Evolutionary conservation across 2,113 vertebrate species (phyloP), one percentile per base, ranked within the genome.

Genomic region (Turnix velox): DNA sequence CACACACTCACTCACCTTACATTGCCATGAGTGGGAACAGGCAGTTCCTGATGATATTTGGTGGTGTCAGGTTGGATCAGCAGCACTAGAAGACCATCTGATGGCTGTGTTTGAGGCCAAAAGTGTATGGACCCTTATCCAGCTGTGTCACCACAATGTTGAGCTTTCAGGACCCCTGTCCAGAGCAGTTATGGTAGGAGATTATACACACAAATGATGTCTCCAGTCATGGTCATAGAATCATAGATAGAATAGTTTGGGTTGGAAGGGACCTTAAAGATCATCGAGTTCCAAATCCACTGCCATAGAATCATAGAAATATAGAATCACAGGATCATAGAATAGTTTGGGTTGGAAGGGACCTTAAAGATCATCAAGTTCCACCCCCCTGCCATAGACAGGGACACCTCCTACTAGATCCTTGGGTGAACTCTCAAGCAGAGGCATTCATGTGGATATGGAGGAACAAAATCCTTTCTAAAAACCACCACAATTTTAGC

Each of bases 11-110:
- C 4, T 1, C 8, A 40, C 15, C 45, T 77, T 18, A 33, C 46
- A 0, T 6, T 5, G 35, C 57, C 0, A 0, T 24, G 10, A n/a
- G 5, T 15, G 79, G 2, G 2, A 17, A 33, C 12, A 2, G 46
- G 46, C 45, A 6, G 0, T 5, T 43, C 2, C 33, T 42, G 75
- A 9, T 31, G 58, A 1, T 10, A 6, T n/a, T 86, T 57, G 8
- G 4, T 31, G 52, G 62, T 1, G 2, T 27, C 30, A 15, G 0
- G 4, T 5, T 39, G 51, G 20, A 22, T 35, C 25, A 45, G 59
- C 42, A 65, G 22, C 31, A 6, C 25, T 33, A 4, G 48, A 66
- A 28, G 33, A 5, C 25, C 4, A 7, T 12, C 33, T 46, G 49
- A 35, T 1, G 18, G n/a, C 40, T 57, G 14, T 14, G 24, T 33